Percentiles rank a stretch among this genome's conserved stretches.
These are phyloP conservation scores for Muricea muricata DNA, from an alignment of 92 coral and sea anemone species.

Conservation along the genomic window DNA sequence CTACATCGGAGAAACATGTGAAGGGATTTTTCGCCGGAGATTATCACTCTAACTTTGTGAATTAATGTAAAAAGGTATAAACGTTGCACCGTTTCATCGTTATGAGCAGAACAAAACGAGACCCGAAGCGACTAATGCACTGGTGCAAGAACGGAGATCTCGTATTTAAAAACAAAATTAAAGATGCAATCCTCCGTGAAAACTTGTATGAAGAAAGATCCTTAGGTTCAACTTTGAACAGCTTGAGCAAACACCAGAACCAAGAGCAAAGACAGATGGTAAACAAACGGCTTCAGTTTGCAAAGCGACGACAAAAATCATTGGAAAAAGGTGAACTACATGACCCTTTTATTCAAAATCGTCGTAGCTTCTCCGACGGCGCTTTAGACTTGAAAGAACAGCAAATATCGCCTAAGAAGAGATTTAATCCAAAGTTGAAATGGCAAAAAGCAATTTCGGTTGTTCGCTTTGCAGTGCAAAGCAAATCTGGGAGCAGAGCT, in stretches of 20 bases:
- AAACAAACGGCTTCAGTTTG: constrained; percentile 38
- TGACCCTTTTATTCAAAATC: too few species aligned
- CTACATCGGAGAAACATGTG: not conserved
- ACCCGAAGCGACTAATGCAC: not conserved
- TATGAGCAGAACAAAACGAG: constrained; percentile 17
- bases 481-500: not conserved
- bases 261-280: constrained; percentile 16
- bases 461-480: constrained; percentile 7
- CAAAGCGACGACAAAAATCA: not conserved
- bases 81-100: too few species aligned
- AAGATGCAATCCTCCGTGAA: constrained; percentile 86
- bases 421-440: not conserved
- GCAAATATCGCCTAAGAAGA: not conserved
- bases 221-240: constrained; percentile 48
- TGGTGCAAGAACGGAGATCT: constrained; percentile 90
- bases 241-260: constrained; percentile 5
- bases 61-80: not conserved
- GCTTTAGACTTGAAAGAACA: not conserved
- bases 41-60: not conserved
- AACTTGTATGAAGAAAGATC: constrained; percentile 93
- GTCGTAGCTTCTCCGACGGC: not conserved
- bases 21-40: not conserved
- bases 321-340: not conserved
- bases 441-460: constrained; percentile 33
- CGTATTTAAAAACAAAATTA: constrained; percentile 85